Evolutionary conservation across 1,140 invertebrate species (phyloP), one percentile per base, ranked within the genome.

Genomic region (Pentalonia nigronervosa): DNA sequence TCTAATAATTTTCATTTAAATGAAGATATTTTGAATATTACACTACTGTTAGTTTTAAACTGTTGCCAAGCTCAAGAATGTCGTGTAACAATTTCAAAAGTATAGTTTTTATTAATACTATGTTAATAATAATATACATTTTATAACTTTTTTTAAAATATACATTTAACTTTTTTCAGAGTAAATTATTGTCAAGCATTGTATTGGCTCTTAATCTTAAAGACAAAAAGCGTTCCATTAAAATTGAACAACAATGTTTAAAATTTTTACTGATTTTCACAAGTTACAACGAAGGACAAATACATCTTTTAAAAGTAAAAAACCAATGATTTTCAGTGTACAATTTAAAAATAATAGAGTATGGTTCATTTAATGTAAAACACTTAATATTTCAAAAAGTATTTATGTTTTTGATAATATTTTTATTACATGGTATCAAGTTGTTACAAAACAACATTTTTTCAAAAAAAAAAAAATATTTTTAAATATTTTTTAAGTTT

Each of bases 51-150:
- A 30, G 41, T 93, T 14, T 7, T 41, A 21, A 93, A 93, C 41
- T 93, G 67, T 53, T 93, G 67, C 25, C 91, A 93, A 84, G n/a
- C 91, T 30, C 91, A 93, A 56, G 91, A 93, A 50, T 93, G 91
- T 14, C 91, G 91, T 30, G 14, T 53, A 25, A 86, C 9, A 9
- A 84, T 93, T 83, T 41, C 81, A 53, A 93, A 93, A 56, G 91
- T 93, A 86, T 20, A n/a, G 0, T 11, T 86, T 93, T 83, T 7
- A 92, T 84, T 41, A 84, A 53, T 83, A 50, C 3, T 41, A 34
- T 48, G 30, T n/a, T 48, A n/a, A 30, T 88, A 34, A 45, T 23
- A 17, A 87, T 47, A 45, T 2, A 50, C 8, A 21, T 88, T 88
- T 34, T 53, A 34, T 89, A 20, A 20, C 20, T 91, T 67, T 47